These are phyloP conservation scores for Bugula neritina DNA, from an alignment of 2,888 invertebrate genomes.

Conservation along the genomic window DNA sequence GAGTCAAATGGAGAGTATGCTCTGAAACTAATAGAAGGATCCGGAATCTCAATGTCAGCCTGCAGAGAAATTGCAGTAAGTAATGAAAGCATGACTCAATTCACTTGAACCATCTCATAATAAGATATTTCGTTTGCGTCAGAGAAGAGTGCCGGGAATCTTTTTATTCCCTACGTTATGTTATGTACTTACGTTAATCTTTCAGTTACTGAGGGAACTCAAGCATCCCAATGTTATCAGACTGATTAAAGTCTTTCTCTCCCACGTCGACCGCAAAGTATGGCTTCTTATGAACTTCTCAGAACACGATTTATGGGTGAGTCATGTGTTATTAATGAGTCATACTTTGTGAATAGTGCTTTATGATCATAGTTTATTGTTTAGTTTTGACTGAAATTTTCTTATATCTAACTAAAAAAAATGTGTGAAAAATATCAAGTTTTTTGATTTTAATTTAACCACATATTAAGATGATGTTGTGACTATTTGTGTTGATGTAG, in stretches of 20 bases:
- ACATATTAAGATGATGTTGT: too few relatives aligned
- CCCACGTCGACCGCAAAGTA: constrained; percentile 91
- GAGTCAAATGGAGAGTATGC: constrained; percentile 82
- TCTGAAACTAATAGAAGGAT: constrained; percentile 96
- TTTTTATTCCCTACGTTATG: too few relatives aligned
- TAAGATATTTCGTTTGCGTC: too few relatives aligned
- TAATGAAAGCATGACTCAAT: constrained; percentile 29
- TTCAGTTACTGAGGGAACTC: constrained; percentile 81
- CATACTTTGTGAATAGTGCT: too few relatives aligned
- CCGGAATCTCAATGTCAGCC: constrained; percentile 97
- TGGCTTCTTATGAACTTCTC: constrained; percentile 97
- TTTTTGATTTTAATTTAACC: too few relatives aligned
- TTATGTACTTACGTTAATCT: constrained; percentile 29
- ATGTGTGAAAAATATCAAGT: too few relatives aligned
- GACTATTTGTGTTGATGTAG: too few relatives aligned
- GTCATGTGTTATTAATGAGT: too few relatives aligned
- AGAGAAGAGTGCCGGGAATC: too few relatives aligned
- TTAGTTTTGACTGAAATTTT: too few relatives aligned
- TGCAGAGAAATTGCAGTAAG: constrained; percentile 95
- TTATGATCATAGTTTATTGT: too few relatives aligned
- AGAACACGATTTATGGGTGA: constrained; percentile 93
- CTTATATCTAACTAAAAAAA: too few relatives aligned
- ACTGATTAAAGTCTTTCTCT: constrained; percentile 89
- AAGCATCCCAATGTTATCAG: constrained; percentile 96
- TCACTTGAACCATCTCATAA: background rate